These are phyloP conservation scores for Blastomussa wellsi DNA, from an alignment of 92 coral and sea anemone genomes.

Conservation along the genomic window DNA sequence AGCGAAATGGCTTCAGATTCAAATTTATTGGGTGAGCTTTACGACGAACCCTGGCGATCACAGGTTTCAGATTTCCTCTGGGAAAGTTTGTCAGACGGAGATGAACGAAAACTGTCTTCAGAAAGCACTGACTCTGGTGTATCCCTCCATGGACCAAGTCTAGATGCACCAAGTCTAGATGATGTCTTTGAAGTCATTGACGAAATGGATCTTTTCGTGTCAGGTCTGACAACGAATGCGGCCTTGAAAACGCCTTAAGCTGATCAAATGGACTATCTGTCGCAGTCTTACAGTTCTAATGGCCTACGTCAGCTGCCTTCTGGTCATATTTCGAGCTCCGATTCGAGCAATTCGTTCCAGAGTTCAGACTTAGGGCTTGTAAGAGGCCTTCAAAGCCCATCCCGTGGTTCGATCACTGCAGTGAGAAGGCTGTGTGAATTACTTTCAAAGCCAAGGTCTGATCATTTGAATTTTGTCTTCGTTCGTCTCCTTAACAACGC, in stretches of 20 bases:
- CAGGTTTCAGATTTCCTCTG: background rate
- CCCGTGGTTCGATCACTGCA: conserved; percentile 18
- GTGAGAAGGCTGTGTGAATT: conserved; percentile 23
- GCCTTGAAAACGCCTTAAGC: background rate
- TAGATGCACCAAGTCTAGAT: background rate
- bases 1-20: background rate
- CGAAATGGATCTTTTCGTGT: conserved; percentile 11
- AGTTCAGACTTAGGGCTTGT: conserved; percentile 1
- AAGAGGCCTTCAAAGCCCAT: conserved; percentile 7
- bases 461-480: conserved; percentile 23
- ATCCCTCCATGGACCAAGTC: background rate
- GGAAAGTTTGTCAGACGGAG: background rate
- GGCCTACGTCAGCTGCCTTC: background rate
- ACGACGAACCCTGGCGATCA: conserved; percentile 3
- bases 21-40: background rate
- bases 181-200: conserved; percentile 28
- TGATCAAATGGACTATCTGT: background rate
- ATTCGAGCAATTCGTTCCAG: background rate
- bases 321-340: background rate
- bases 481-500: conserved; percentile 36
- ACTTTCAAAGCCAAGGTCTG: conserved; percentile 33
- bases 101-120: background rate
- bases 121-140: conserved; percentile 12
- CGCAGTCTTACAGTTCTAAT: background rate
- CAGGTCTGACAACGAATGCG: background rate